A percentile compares a stretch with the other conserved stretches of the same genome.
Conservation (phyloP, 2,888 invertebrate genomes). For the Sesamia inferens region DNA sequence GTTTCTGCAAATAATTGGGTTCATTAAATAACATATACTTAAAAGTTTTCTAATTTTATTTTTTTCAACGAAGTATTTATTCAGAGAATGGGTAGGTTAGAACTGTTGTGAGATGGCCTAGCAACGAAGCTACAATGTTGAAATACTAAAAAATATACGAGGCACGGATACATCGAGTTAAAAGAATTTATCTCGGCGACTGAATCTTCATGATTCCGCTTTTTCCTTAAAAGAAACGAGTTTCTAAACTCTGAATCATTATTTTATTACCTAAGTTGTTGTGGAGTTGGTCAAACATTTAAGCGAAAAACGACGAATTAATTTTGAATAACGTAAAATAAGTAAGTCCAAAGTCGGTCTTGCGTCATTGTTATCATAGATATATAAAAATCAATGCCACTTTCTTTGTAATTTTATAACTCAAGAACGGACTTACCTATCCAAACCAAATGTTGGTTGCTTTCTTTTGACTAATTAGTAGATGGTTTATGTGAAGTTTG, state of each 20-base stretch:
- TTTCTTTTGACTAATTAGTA: no score
- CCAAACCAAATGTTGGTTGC: no score
- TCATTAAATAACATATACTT: slow-evolving; percentile 25
- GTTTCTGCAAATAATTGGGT: slow-evolving; percentile 32
- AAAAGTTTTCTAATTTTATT: slow-evolving; percentile 1
- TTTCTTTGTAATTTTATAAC: no score
- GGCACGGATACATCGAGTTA: slow-evolving; percentile 17
- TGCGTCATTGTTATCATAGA: not conserved
- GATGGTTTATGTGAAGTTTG: no score
- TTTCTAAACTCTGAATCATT: not conserved
- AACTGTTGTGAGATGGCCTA: not conserved
- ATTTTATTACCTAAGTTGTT: not conserved
- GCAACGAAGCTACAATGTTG: slow-evolving; percentile 9
- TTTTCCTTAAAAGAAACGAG: not conserved
- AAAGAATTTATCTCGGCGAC: slow-evolving; percentile 40
- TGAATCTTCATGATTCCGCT: not conserved
- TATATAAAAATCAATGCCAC: no score
- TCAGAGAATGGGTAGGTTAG: not conserved
- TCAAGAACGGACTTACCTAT: no score
- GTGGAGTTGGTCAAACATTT: not conserved
- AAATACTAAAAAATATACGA: slow-evolving; percentile 21
- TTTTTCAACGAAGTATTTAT: slow-evolving; percentile 15
- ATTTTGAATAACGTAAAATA: no score
- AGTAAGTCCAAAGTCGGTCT: not conserved
- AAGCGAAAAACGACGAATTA: not conserved